Evolutionary conservation across 2,888 invertebrate genomes (phyloP).

Genomic region (Eretmocerus hayati): DNA sequence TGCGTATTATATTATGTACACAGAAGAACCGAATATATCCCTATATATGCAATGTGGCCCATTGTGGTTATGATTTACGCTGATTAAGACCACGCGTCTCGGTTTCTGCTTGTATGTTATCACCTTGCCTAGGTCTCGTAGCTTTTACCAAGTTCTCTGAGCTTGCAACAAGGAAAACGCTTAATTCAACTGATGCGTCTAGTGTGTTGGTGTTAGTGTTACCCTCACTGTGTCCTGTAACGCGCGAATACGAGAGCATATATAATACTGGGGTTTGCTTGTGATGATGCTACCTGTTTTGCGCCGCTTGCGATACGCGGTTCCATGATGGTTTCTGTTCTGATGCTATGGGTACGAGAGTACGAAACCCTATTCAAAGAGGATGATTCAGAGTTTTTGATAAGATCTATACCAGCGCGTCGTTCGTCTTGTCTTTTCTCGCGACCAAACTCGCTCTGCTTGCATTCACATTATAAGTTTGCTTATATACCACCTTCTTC

Average conservation of each 20-base stretch:
- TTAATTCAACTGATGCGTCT: conserved; percentile 6
- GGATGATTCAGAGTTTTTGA: conserved; percentile 45
- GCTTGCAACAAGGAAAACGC: too few species aligned
- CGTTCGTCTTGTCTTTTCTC: conserved; percentile 25
- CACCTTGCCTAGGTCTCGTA: too few species aligned
- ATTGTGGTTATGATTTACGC: conserved; percentile 40
- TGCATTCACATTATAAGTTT: not conserved
- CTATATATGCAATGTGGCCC: too few species aligned
- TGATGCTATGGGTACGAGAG: conserved; percentile 36
- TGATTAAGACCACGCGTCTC: conserved; percentile 43
- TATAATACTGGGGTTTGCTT: too few species aligned
- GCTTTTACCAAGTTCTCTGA: conserved; percentile 27
- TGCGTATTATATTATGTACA: too few species aligned
- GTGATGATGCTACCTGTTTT: conserved; percentile 28
- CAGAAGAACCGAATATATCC: too few species aligned
- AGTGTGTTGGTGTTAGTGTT: too few species aligned
- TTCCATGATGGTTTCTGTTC: not conserved
- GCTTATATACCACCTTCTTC: not conserved
- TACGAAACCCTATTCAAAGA: conserved; percentile 43
- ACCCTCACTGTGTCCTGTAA: too few species aligned
- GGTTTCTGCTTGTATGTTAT: too few species aligned
- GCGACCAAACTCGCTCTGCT: not conserved
- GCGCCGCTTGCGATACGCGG: too few species aligned
- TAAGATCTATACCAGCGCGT: conserved; percentile 41
- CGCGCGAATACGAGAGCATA: too few species aligned